phyloP scores from a whole-genome alignment of 2,113 vertebrate species.

The Pedionomus torquatus region DNA sequence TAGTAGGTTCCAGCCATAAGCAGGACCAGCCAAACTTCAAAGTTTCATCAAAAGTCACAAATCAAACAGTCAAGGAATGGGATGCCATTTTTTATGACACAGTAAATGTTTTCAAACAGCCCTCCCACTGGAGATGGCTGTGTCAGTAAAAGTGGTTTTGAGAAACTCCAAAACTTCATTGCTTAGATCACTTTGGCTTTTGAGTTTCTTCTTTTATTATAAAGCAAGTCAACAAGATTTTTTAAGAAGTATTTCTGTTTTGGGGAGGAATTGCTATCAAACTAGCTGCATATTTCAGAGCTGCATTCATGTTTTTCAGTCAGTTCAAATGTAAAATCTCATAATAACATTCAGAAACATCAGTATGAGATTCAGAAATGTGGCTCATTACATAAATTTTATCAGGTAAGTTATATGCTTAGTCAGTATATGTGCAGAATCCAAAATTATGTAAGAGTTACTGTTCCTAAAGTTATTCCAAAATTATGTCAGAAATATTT shows the following conservation, averaged over 20 bases:
- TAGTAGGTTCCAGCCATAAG: not conserved
- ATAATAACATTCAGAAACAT: not conserved
- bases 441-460: not conserved
- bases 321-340: not conserved
- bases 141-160: not conserved
- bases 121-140: not conserved
- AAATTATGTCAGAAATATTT: not conserved
- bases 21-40: not conserved
- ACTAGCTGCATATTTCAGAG: not conserved
- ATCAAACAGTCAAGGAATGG: not conserved
- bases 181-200: not conserved
- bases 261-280: not conserved
- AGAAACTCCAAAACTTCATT: not conserved
- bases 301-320: not conserved
- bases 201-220: not conserved
- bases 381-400: not conserved
- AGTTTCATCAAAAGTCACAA: not conserved
- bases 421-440: not conserved
- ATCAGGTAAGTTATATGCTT: not conserved
- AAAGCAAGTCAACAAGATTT: not conserved
- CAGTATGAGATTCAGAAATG: not conserved
- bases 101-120: not conserved
- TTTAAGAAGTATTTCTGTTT: not conserved
- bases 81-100: not conserved
- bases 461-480: not conserved